These are phyloP conservation scores for Rissa tridactyla DNA, from an alignment of 2,113 vertebrate species.

Conservation along the genomic window DNA sequence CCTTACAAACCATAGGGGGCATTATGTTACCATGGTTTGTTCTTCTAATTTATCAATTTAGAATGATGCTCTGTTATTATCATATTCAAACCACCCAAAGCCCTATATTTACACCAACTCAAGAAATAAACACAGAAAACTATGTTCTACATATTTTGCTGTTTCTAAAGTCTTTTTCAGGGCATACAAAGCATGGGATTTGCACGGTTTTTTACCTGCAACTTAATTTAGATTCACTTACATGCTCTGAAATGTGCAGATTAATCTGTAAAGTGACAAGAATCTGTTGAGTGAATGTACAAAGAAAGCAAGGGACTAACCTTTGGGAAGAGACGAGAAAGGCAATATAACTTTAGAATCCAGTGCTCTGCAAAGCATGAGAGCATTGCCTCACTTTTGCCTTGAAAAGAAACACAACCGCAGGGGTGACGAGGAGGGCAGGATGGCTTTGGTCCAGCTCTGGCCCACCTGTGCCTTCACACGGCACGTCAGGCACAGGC, in stretches of 20 bases:
- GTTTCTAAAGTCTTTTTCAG: neutral
- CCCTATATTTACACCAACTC: neutral
- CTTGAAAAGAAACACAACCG: neutral
- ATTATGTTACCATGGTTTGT: slow-evolving; percentile 38
- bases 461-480: neutral
- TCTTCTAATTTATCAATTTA: slow-evolving; percentile 6
- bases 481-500: rapidly evolving
- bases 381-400: neutral
- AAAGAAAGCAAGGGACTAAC: neutral
- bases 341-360: neutral
- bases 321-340: neutral
- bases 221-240: neutral
- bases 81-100: neutral
- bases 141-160: neutral
- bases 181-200: neutral
- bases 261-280: neutral
- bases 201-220: neutral
- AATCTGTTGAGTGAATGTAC: neutral
- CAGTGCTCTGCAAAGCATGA: neutral
- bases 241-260: neutral
- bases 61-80: neutral
- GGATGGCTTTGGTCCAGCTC: neutral
- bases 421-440: neutral
- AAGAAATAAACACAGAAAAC: neutral
- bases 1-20: slow-evolving; percentile 54